Evolutionary conservation across 2,888 invertebrate species (phyloP), one percentile per base, ranked within the genome.

Genomic region (Erebia palarica): DNA sequence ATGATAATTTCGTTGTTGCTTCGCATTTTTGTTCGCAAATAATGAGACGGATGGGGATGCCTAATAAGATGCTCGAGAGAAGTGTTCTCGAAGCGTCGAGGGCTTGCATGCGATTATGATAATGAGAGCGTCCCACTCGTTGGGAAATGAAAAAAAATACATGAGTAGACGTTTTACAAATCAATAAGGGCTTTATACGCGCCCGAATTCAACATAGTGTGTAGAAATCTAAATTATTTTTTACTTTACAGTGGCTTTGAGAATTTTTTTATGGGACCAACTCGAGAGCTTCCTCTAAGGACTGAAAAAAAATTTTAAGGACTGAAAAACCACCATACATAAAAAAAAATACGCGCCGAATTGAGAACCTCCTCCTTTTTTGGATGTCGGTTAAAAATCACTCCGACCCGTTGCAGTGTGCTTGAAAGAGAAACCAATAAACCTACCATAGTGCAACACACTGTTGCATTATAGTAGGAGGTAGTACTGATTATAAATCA

Each of bases 81-180:
- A 65, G 53, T n/a, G 51, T 53, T 65, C 65, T 53, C 18, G 36
- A 53, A 65, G n/a, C 53, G 65, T 53, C 11, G 65, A 65, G 53
- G 21, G 53, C 53, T 53, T 65, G 53, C 66, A 64, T 72, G 53
- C 66, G 72, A 74, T 72, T 74, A 74, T 74, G 72, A 55, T 70
- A 72, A 74, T 74, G 55, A 70, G 67, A 49, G 53, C 71, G 55
- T 60, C 60, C 68, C 61, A 68, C 65, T 70, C 44, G 58, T 36
- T 68, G 51, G 51, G 47, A 59, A 27, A 53, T 42, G 57, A 64
- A 69, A 67, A 21, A n/a, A 70, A 66, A 66, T 60, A 18, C 51
- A 42, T 14, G 57, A 58, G 18, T 11, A n/a, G 16, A 21, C 13
- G 21, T 13, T 27, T 21, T 58, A 58, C 21, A 14, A 27, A 58